These are phyloP conservation scores for Cephalophus harveyi DNA, from an alignment of 2,113 vertebrate species.

Conservation along the genomic window DNA sequence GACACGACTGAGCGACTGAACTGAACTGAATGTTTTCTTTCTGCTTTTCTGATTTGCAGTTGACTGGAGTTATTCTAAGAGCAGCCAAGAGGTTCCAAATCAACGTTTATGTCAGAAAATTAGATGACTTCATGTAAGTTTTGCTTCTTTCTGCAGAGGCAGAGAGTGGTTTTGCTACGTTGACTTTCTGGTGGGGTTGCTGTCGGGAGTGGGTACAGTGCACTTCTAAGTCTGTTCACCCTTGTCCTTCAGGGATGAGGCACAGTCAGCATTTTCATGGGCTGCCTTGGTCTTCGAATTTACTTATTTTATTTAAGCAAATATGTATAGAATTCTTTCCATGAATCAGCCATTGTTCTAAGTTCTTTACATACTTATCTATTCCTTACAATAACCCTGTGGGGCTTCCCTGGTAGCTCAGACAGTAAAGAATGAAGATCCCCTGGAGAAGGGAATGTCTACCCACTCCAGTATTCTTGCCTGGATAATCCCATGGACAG, in stretches of 20 bases:
- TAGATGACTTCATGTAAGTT: constrained; percentile 88
- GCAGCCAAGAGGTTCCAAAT: constrained; percentile 92
- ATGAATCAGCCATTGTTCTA: background rate
- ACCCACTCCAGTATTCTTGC: background rate
- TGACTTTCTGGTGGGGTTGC: background rate
- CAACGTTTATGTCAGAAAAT: constrained; percentile 86
- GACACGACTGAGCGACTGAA: no score
- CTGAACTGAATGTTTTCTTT: background rate
- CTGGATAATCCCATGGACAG: background rate
- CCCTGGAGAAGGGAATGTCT: background rate
- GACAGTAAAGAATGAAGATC: background rate
- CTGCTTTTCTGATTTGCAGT: constrained; percentile 78
- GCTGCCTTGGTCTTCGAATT: background rate
- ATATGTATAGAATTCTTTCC: background rate
- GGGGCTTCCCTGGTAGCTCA: background rate
- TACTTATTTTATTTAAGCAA: background rate
- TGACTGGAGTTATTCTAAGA: constrained; percentile 90
- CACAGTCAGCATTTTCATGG: background rate
- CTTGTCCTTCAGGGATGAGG: background rate
- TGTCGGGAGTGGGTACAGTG: rapidly evolving
- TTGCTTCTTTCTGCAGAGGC: background rate
- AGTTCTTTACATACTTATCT: background rate
- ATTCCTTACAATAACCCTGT: background rate
- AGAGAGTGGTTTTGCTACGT: background rate
- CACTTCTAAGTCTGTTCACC: background rate